Conservation (phyloP, 2,113 vertebrate species). For the Caranx ignobilis region DNA sequence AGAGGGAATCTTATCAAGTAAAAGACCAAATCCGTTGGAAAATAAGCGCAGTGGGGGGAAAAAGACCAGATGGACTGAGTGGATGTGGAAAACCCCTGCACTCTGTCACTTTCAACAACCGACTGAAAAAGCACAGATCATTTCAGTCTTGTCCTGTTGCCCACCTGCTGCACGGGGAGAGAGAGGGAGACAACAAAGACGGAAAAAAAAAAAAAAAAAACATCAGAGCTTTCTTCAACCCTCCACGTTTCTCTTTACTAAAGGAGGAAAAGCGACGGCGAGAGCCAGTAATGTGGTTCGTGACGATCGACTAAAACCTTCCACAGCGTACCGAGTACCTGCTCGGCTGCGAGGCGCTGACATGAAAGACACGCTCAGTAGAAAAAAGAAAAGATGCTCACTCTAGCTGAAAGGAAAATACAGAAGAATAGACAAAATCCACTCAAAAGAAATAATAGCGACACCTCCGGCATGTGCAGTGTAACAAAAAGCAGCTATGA, state of each 20-base stretch:
- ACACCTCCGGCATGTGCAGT: slow-evolving; percentile 3
- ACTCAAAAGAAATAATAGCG: neutral
- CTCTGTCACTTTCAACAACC: neutral
- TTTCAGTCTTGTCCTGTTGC: neutral
- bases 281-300: neutral
- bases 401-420: slow-evolving; percentile 4
- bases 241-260: neutral
- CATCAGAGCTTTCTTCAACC: neutral
- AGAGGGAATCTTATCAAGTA: neutral
- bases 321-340: neutral
- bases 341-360: neutral
- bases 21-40: neutral
- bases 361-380: neutral
- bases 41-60: neutral
- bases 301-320: neutral
- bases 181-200: neutral
- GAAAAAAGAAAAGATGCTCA: neutral
- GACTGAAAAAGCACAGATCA: slow-evolving; percentile 9
- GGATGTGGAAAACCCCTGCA: slow-evolving; percentile 24
- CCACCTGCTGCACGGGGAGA: slow-evolving; percentile 14
- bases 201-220: slow-evolving; percentile 1
- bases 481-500: neutral
- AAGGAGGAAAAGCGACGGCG: neutral
- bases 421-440: neutral
- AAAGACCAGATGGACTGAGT: neutral